Evolutionary conservation across 2,113 vertebrate genomes (phyloP), one percentile per base, ranked within the genome.

Genomic region (Acinonyx jubatus): DNA sequence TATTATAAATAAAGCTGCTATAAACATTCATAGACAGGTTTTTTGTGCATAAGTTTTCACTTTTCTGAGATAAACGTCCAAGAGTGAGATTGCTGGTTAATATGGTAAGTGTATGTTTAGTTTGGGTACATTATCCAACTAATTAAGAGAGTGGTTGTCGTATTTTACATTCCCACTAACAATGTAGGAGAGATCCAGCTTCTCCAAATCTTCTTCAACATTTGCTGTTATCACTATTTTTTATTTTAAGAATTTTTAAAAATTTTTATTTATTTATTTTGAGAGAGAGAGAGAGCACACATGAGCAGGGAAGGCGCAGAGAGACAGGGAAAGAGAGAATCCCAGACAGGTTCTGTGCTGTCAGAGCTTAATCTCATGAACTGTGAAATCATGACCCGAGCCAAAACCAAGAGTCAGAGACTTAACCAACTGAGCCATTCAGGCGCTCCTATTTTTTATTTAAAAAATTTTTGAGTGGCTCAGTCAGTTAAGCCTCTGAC

Each of bases 31-130:
- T 19, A 41, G 29, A 82, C 23, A 92, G 31, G 55, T 69, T 50
- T 96, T 80, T 65, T 79, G 45, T 90, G 11, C 25, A 25, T 55
- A 41, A 45, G 23, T 63, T 89, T 97, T 93, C 80, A 81, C n/a
- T 93, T 95, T 95, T 83, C 48, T 89, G 61, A 94, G 18, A 83
- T 82, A 92, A 81, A 89, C 63, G 50, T 50, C 18, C 31, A 83
- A 29, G 23, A 79, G 13, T 48, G 65, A 94, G 61, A 68, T 0
- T 84, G 61, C 15, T 78, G 82, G 14, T 65, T 94, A 85, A 82
- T 45, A 87, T 0, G 2, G 21, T 82, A 91, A 91, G 80, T 63
- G 7, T 69, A 79, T 61, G 16, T 91, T 92, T 90, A 65, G 25
- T 85, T 87, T 82, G 85, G 15, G 55, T 45, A 74, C 88, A 52